Base-by-base conservation (phyloP, 2,113 vertebrate species). In the Hoplias malabaricus region DNA sequence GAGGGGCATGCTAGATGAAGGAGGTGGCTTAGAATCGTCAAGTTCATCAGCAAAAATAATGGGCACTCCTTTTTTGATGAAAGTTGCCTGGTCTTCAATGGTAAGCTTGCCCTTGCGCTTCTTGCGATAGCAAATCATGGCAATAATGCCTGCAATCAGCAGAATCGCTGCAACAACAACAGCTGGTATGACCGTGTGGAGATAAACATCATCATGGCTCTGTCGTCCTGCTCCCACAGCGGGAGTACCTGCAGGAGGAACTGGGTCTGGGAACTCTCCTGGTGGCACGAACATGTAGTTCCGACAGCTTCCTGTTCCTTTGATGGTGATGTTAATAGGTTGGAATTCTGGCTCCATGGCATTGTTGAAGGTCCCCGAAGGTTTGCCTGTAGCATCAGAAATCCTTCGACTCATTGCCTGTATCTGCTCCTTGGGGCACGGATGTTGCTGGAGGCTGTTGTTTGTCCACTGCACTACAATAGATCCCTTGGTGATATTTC, bases 81-180 rank as follows among this genome's bases (percentile, higher is more conserved):
- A 99, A 62, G 98, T 98, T 66, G 97, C 96, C 89, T 98, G 98
- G 86, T 99, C 98, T 90, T 99, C 98, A 0, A 99, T 96, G 36
- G 96, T 99, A 72, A 99, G 91, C 82, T 98, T 98, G 81, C 98
- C 98, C 91, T 97, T 96, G 72, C 98, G 92, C 76, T 99, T 98
- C 92, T 98, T 98, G 66, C 98, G 94, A 79, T 99, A 99, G 88
- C 98, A 99, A 80, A 99, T 96, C 96, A 98, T 98, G 21, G 96
- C 98, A 0, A 98, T 96, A 83, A 98, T 95, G 38, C 98, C 98
- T 0, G 96, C 97, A 14, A 98, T 95, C 0, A 99, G 88, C 79
- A 99, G 87, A 78, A 99, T 97, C n/a, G 96, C 96, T 0, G 97
- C 97, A 12, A 99, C 97, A 81, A 98, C 97, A 68, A 98, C 97